Base-by-base conservation (phyloP, 2,888 invertebrate genomes). In the Sarcophaga caerulescens region DNA sequence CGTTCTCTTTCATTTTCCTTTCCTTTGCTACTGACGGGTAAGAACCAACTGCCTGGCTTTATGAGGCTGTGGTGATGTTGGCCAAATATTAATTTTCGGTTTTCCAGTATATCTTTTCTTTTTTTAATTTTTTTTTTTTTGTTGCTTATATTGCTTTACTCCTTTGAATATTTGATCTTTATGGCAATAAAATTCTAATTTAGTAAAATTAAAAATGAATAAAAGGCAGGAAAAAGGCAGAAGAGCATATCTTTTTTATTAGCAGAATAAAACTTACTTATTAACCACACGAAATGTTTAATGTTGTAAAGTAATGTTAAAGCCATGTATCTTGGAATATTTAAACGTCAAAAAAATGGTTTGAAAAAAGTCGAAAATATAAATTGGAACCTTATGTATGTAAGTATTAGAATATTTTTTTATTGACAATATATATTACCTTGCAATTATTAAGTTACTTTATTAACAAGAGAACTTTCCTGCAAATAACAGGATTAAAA, bases 121-220 rank as follows among this genome's bases (percentile, higher is more conserved):
- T 25, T 4, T n/a, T n/a, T n/a, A n/a, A n/a, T n/a, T n/a, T n/a
- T n/a, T 47, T 62, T 52, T 65, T 80, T 80, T n/a, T 66, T 66
- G 66, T 80, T 44, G 57, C n/a, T 35, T 8, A 35, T 35, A 35
- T 35, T 35, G 35, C 35, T 35, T 35, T 35, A 35, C 35, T 35
- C 35, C 10, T 35, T 35, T 35, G 35, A 35, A 35, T 35, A 35
- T 66, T 73, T 73, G 73, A 80, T 80, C 65, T 80, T 47, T 74
- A 60, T 47, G 12, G 68, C 47, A 81, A 81, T 74, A 81, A 81
- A 69, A 81, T 74, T 81, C 62, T 52, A 81, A 81, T 81, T 81
- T 81, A 25, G 19, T n/a, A 57, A 57, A 57, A 80, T n/a, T 45
- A 74, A 74, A 74, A 74, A 62, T 21, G 47, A 23, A 73, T 14